Evolutionary conservation across 2,888 invertebrate genomes (phyloP), one percentile per base, ranked within the genome.

Genomic region (Acleris holmiana): DNA sequence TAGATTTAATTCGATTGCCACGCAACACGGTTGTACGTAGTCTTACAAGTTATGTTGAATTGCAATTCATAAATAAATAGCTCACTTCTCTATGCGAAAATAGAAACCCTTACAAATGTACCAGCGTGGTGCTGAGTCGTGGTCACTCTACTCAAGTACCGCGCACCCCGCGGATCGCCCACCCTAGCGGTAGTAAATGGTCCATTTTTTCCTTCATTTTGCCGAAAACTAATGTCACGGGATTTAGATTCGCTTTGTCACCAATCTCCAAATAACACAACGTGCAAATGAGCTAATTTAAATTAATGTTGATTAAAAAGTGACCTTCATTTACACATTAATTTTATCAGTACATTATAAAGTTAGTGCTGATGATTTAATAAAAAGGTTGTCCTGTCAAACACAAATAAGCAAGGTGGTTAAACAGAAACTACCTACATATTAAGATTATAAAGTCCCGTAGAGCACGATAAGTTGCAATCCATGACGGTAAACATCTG

Each of bases 141-240:
- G 79, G 87, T 75, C 72, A 81, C 80, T 66, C 73, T 85, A 84
- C 69, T 69, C 69, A 82, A 89, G 41, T 41, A 48, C 53, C 15
- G 17, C 44, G 79, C 85, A 84, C 86, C 84, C 86, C 77, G 78
- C 73, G 70, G 61, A 68, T 74, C 72, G 71, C 57, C 64, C 71
- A 74, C 75, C 78, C 77, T 76, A 77, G 74, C 74, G 73, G 78
- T 78, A 76, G 73, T 77, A 80, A 78, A 80, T 81, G 80, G 78
- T 83, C 83, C 74, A 79, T 67, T 77, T 76, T 85, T 84, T 83
- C 77, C 56, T 67, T 70, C 66, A 68, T 71, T 76, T 80, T 73
- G 71, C 70, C 66, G 68, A 76, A 73, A 77, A 55, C 51, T 56
- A 64, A 71, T 76, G 73, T 72, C 68, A 73, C 68, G 67, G 69